phyloP scores from a whole-genome alignment of 2,797 vertebrate species.

The Valencia hispanica region DNA sequence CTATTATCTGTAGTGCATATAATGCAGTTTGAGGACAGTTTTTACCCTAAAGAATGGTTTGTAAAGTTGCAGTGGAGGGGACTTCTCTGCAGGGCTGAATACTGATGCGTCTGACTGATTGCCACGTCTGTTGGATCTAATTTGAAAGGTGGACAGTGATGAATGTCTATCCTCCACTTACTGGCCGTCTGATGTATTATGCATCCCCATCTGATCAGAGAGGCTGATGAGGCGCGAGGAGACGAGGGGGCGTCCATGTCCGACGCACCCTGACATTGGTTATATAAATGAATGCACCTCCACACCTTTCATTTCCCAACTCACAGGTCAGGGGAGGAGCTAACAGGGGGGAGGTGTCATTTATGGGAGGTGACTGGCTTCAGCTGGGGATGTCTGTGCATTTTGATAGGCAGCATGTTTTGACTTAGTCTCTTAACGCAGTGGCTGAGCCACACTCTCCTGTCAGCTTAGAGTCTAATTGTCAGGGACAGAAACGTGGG shows the following conservation, averaged over 20 bases:
- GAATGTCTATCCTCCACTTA: slow-evolving; percentile 84
- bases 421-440: slow-evolving; percentile 82
- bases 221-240: slow-evolving; percentile 75
- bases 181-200: slow-evolving; percentile 86
- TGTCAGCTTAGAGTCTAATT: slow-evolving; percentile 81
- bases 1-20: slow-evolving; percentile 62
- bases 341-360: slow-evolving; percentile 76
- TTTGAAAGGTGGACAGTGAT: slow-evolving; percentile 89
- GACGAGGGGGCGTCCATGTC: slow-evolving; percentile 76
- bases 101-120: slow-evolving; percentile 84
- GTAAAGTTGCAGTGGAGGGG: slow-evolving; percentile 66
- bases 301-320: slow-evolving; percentile 72
- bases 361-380: slow-evolving; percentile 84
- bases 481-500: slow-evolving; percentile 75
- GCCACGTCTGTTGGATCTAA: slow-evolving; percentile 82
- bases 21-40: slow-evolving; percentile 54
- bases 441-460: slow-evolving; percentile 69
- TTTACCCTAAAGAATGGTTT: slow-evolving; percentile 64
- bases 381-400: slow-evolving; percentile 70
- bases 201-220: slow-evolving; percentile 82
- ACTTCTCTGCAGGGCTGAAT: slow-evolving; percentile 72
- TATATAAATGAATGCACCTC: slow-evolving; percentile 82
- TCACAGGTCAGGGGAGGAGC: slow-evolving; percentile 72
- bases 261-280: slow-evolving; percentile 80
- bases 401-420: slow-evolving; percentile 76